Evolutionary conservation across 2,888 invertebrate species (phyloP), one percentile per base, ranked within the genome.

Genomic region (Cosmorhoe ocellata): DNA sequence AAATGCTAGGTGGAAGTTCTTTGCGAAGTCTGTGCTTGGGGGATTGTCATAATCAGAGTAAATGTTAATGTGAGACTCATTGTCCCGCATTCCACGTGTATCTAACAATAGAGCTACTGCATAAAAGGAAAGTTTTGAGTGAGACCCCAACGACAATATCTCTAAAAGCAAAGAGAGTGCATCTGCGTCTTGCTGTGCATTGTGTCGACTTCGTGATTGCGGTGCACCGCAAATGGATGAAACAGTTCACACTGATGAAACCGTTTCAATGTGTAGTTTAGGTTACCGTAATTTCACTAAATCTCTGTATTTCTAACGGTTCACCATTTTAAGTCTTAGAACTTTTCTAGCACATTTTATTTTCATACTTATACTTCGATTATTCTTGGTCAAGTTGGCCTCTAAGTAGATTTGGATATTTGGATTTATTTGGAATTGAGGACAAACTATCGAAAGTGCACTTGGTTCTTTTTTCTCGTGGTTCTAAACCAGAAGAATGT

Each of bases 81-180:
- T 48, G 38, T 49, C 40, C 22, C 39, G 26, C 38, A 43, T 30
- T 14, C 28, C 22, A 34, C 39, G 43, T 27, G 22, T 31, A 31
- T 11, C 22, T 34, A 40, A 55, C 56, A 56, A 58, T 55, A 51
- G 50, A 31, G 40, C 41, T 51, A 36, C 27, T 44, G 56, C 59
- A 59, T 53, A 56, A 58, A 49, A 61, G 60, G 45, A 61, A 61
- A 63, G 58, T 56, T 57, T 47, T 43, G 56, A 51, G 49, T 47
- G 55, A 61, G 57, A 63, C 68, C 66, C 57, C 63, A 60, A 57
- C 51, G 62, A 64, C 56, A 79, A 80, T 81, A 74, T 75, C 70
- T 74, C 66, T 82, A 71, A 83, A 81, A 82, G 79, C 79, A 68
- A 73, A 70, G 69, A 71, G 71, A 71, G 71, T 75, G 71, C 75